Percentiles rank a stretch among this genome's conserved stretches.
These are phyloP conservation scores for Oxycera nigricornis DNA, from an alignment of 2,888 invertebrate genomes.

Conservation along the genomic window DNA sequence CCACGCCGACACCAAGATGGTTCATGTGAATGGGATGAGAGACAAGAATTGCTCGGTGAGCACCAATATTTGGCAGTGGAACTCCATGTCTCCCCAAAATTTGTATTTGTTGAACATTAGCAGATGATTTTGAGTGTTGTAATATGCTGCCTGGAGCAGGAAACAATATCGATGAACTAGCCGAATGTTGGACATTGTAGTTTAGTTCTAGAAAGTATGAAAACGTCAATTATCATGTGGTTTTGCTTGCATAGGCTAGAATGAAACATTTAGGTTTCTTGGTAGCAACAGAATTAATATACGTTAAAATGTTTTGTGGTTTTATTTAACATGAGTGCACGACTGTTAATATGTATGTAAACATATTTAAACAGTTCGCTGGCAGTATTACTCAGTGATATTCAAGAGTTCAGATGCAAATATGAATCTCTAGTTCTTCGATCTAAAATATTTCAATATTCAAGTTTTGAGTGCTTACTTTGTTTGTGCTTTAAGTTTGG, in stretches of 20 bases:
- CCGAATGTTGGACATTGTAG: conserved; percentile 63
- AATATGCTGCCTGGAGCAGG: conserved; percentile 54
- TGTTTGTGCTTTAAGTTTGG: too few relatives aligned
- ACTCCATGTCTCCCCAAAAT: conserved; percentile 53
- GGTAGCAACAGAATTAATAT: too few relatives aligned
- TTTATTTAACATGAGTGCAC: too few relatives aligned
- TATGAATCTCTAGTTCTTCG: too few relatives aligned
- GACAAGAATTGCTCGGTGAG: conserved; percentile 58
- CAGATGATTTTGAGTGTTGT: conserved; percentile 65
- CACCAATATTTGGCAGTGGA: conserved; percentile 48
- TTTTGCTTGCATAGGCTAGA: conserved; percentile 56
- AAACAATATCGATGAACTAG: conserved; percentile 61
- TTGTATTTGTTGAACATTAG: conserved; percentile 65
- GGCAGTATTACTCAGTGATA: too few relatives aligned
- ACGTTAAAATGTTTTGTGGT: too few relatives aligned
- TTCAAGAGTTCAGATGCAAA: too few relatives aligned
- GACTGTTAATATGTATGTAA: too few relatives aligned
- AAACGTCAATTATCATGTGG: not conserved
- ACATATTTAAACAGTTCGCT: too few relatives aligned
- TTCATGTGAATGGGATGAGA: conserved; percentile 59
- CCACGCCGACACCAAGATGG: conserved; percentile 51
- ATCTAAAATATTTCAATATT: too few relatives aligned
- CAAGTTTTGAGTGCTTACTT: too few relatives aligned
- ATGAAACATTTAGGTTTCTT: too few relatives aligned
- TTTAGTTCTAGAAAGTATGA: conserved; percentile 59